Evolutionary conservation across 23 tunicate genomes (phyloP).

Genomic region (Pegea sp.): DNA sequence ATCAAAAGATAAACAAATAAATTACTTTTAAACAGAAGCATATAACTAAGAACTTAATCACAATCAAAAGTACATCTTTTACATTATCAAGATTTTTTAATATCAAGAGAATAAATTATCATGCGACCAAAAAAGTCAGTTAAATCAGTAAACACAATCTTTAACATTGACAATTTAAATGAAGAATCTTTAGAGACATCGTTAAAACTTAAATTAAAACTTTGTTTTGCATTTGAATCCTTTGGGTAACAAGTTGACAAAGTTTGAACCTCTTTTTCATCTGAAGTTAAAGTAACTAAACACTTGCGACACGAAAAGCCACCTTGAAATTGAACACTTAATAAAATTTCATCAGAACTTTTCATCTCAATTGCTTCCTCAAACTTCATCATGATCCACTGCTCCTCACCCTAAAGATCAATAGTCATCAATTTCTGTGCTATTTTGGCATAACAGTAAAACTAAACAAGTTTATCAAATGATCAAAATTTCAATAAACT

Average conservation of each 20-base stretch:
- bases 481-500: not conserved
- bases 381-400: constrained; percentile 47
- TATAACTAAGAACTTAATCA: no score
- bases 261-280: not conserved
- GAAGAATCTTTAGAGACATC: not conserved
- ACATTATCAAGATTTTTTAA: no score
- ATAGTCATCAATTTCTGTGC: not conserved
- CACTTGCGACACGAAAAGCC: constrained; percentile 72
- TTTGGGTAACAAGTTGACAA: constrained; percentile 50
- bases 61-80: no score
- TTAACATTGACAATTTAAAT: not conserved
- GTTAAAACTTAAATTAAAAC: constrained; percentile 10
- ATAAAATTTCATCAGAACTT: not conserved
- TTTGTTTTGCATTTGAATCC: constrained; percentile 44
- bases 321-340: constrained; percentile 84
- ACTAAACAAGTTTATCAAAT: not conserved
- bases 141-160: not conserved
- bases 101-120: not conserved
- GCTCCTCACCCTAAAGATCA: constrained; percentile 25
- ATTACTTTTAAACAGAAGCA: no score
- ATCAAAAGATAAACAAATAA: no score
- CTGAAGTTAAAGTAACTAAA: not conserved
- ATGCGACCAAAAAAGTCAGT: not conserved
- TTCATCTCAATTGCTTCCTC: constrained; percentile 6
- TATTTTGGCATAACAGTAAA: not conserved